Base-by-base conservation (phyloP, 1,140 invertebrate genomes). In the Phymastichus coffea region DNA sequence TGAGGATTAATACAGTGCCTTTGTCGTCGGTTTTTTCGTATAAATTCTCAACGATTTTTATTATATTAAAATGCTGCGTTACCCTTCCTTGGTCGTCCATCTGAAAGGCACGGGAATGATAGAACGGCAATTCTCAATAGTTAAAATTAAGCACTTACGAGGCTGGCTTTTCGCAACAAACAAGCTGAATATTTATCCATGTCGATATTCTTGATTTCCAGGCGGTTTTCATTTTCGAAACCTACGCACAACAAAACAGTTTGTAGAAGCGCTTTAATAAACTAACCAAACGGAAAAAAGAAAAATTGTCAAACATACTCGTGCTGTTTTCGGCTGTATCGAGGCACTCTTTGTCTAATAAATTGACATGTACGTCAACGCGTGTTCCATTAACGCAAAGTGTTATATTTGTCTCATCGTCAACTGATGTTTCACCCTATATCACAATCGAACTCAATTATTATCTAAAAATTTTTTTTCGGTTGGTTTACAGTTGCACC, bases 331-430 rank as follows among this genome's bases (percentile, higher is more conserved):
- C 14, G 1, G 44, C 17, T 30, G 8, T 37, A 17, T 40, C 15
- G 7, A 49, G 26, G 19, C 56, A 57, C 1, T 49, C 56, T 49
- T 57, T 49, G 46, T 57, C 56, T 12, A 40, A 12, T 23, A 57
- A 15, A 41, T 57, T 57, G 12, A 57, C 23, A 30, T 33, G 14
- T 40, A 57, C 4, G 23, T 20, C 30, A 15, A 49, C 44, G 4
- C 38, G 40, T 3, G 25, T 55, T 19, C n/a, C 40, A 22, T 55
- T 55, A 28, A 15, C 52, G 52, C 41, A 55, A 44, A 14, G 33
- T 10, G 4, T 47, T 10, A 23, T 14, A 23, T 44, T 44, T 8
- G 22, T n/a, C 10, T 9, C n/a, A n/a, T 10, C 2, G 12, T 17
- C 20, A n/a, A 22, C 4, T n/a, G 41, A 22, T 25, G 12, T 2